Evolutionary conservation across 2,888 invertebrate species (phyloP).

Genomic region (Oscheius myriophilus): DNA sequence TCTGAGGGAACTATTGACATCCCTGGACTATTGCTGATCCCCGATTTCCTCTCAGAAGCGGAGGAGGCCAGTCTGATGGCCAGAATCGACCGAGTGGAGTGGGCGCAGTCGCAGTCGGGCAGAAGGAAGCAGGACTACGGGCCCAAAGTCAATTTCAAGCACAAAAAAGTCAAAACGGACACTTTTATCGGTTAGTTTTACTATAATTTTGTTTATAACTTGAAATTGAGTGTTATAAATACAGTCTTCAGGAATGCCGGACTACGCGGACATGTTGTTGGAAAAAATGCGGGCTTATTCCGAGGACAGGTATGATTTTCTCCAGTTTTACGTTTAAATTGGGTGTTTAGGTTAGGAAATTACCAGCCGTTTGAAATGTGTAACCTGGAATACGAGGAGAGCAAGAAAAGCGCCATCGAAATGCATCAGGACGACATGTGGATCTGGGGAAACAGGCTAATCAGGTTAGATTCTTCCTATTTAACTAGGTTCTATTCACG

Average conservation of each 20-base stretch:
- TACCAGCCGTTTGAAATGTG: conserved; percentile 83
- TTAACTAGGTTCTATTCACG: no score
- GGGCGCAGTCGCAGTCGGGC: conserved; percentile 91
- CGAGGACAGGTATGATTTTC: conserved; percentile 30
- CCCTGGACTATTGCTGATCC: conserved; percentile 70
- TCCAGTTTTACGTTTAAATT: not conserved
- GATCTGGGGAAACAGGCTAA: conserved; percentile 98
- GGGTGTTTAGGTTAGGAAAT: conserved; percentile 37
- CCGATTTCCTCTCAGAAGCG: conserved; percentile 79
- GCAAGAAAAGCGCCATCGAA: conserved; percentile 88
- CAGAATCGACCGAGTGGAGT: conserved; percentile 82
- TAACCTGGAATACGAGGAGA: conserved; percentile 86
- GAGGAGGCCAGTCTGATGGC: conserved; percentile 80
- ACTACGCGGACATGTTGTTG: conserved; percentile 76
- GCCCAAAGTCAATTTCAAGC: conserved; percentile 97
- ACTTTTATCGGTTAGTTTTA: conserved; percentile 50
- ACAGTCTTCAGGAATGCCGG: conserved; percentile 79
- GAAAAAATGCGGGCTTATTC: conserved; percentile 51
- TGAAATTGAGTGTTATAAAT: not conserved
- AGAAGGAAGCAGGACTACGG: conserved; percentile 97
- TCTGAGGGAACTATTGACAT: conserved; percentile 31
- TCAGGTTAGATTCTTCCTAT: conserved; percentile 78
- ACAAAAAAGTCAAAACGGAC: conserved; percentile 77
- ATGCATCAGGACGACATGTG: conserved; percentile 98
- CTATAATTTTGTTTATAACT: conserved; percentile 8